A percentile compares a stretch with the other conserved stretches of the same genome.
These are phyloP conservation scores for Chloroclysta siterata DNA, from an alignment of 2,888 invertebrate genomes.

Conservation along the genomic window DNA sequence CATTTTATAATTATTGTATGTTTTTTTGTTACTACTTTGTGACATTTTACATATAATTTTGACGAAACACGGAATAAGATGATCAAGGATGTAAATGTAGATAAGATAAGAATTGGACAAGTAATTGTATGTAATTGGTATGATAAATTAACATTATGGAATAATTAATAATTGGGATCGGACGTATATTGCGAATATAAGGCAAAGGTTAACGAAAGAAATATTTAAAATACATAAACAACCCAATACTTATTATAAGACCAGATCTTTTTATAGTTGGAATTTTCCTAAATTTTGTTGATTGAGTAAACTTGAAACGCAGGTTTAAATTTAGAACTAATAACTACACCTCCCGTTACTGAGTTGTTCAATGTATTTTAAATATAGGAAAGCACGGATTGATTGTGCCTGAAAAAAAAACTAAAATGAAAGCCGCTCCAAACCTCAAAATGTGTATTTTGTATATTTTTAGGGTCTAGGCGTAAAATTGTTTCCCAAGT, in stretches of 20 bases:
- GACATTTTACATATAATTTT: conserved; percentile 10
- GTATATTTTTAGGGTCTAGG: conserved; percentile 66
- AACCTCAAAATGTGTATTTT: conserved; percentile 82
- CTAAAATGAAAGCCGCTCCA: conserved; percentile 82
- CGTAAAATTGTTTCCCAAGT: conserved; percentile 70
- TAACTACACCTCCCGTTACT: conserved; percentile 7
- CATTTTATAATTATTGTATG: conserved; percentile 4
- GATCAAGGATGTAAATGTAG: conserved; percentile 34
- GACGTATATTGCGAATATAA: conserved; percentile 60
- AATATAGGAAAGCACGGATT: conserved; percentile 81
- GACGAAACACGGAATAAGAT: conserved; percentile 9
- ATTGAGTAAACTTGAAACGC: no score
- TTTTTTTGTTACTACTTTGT: neutral
- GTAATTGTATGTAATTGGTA: conserved; percentile 49
- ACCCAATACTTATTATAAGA: conserved; percentile 30
- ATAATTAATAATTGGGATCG: conserved; percentile 62
- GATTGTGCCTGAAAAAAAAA: conserved; percentile 78
- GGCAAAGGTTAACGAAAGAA: conserved; percentile 63
- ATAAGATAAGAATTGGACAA: conserved; percentile 38
- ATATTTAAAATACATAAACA: conserved; percentile 75
- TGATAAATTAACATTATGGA: conserved; percentile 48
- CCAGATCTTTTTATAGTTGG: no score
- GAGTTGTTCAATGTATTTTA: conserved; percentile 71
- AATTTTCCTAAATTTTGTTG: no score
- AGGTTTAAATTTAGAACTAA: no score